phyloP scores from a whole-genome alignment of 2,888 invertebrate species.

The Agelastica alni region DNA sequence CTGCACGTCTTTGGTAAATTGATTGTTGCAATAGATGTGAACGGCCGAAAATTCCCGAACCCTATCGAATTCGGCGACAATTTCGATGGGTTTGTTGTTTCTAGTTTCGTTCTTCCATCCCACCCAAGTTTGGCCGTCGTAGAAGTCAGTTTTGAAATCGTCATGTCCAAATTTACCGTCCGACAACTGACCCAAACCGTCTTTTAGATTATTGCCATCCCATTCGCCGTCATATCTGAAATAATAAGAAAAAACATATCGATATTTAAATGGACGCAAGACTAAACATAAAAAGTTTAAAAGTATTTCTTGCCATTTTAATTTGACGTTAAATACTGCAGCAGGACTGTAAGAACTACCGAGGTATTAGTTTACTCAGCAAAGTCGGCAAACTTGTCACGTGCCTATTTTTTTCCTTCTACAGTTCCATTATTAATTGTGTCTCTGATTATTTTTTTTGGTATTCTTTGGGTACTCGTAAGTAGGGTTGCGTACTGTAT shows the following conservation, averaged over 20 bases:
- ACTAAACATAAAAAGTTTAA: too few species aligned
- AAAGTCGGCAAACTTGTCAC: too few species aligned
- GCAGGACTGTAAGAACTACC: too few species aligned
- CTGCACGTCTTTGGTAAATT: conserved; percentile 82
- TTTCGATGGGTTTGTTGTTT: conserved; percentile 65
- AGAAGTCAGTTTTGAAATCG: conserved; percentile 69
- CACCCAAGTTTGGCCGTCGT: conserved; percentile 79
- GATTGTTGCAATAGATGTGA: conserved; percentile 83
- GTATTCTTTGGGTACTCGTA: too few species aligned
- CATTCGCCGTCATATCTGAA: conserved; percentile 81
- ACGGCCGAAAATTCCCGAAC: conserved; percentile 85
- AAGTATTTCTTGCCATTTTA: too few species aligned
- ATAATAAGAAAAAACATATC: background rate
- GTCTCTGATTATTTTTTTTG: too few species aligned
- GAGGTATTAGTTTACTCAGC: too few species aligned
- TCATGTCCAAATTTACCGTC: conserved; percentile 82
- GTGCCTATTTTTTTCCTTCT: too few species aligned
- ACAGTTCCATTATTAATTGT: too few species aligned
- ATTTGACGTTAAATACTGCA: too few species aligned
- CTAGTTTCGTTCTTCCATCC: conserved; percentile 86
- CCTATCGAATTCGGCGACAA: conserved; percentile 82
- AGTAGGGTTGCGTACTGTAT: too few species aligned
- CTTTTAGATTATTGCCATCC: conserved; percentile 69
- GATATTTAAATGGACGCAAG: too few species aligned
- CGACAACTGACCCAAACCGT: conserved; percentile 83